phyloP scores from a whole-genome alignment of 2,113 vertebrate genomes.

The Hirundichthys speculiger region DNA sequence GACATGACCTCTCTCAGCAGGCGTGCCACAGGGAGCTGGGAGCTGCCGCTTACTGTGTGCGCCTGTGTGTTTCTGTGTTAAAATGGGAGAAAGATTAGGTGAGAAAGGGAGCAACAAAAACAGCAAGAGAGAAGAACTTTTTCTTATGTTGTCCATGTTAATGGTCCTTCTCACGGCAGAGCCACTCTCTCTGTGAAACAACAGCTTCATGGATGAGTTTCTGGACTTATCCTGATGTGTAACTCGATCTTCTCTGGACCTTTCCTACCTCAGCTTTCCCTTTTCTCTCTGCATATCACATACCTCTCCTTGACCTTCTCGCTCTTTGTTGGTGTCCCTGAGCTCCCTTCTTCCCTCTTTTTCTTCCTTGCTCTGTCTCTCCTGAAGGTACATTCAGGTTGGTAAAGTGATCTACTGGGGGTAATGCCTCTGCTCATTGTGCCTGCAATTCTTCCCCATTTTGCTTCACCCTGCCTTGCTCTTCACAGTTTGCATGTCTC shows the following conservation, averaged over 20 bases:
- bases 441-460: constrained; percentile 10
- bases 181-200: constrained; percentile 22
- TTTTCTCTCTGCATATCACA: constrained; percentile 63
- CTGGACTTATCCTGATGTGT: constrained; percentile 55
- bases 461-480: constrained; percentile 11
- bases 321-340: constrained; percentile 57
- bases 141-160: neutral
- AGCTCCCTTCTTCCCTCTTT: constrained; percentile 41
- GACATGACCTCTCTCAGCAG: constrained; percentile 86
- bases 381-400: constrained; percentile 57
- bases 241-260: constrained; percentile 52
- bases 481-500: constrained; percentile 37
- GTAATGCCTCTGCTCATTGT: constrained; percentile 18
- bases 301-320: constrained; percentile 73
- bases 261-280: constrained; percentile 41
- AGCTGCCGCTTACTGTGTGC: constrained; percentile 58
- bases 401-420: constrained; percentile 68
- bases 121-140: constrained; percentile 16
- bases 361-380: constrained; percentile 29
- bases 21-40: constrained; percentile 74
- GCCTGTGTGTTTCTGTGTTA: constrained; percentile 58
- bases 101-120: constrained; percentile 36
- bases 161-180: neutral
- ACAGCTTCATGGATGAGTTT: constrained; percentile 57
- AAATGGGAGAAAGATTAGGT: constrained; percentile 9